Percentiles rank a stretch among this genome's conserved stretches.
These are phyloP conservation scores for Drosophila willistoni DNA, from an alignment of 1,140 invertebrate species.

Conservation along the genomic window DNA sequence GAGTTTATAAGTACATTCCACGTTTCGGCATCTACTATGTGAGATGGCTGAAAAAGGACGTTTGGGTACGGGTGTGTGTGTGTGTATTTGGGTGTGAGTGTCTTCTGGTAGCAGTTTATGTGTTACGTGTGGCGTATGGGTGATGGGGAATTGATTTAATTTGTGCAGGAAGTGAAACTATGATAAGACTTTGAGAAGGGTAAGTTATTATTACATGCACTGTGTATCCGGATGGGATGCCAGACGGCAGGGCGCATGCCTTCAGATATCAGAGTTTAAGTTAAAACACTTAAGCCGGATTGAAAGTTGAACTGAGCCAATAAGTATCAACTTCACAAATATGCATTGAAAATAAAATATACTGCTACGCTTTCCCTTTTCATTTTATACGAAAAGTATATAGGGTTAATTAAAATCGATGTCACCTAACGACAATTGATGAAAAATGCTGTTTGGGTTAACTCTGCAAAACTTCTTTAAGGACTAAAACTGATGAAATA, in stretches of 20 bases:
- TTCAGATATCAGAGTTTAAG: conserved; percentile 16
- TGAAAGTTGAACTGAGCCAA: conserved; percentile 3
- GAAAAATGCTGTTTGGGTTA: too few relatives aligned
- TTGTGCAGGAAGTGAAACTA: conserved; percentile 36
- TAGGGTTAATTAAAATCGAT: too few relatives aligned
- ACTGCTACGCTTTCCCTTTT: not conserved
- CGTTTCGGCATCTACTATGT: conserved; percentile 14
- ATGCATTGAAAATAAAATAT: not conserved
- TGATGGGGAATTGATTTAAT: conserved; percentile 53
- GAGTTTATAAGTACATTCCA: conserved; percentile 16
- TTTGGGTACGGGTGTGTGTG: conserved; percentile 1
- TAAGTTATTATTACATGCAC: conserved; percentile 3
- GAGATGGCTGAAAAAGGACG: not conserved
- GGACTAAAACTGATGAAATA: too few relatives aligned
- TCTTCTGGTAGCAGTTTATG: conserved; percentile 16
- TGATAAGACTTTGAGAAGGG: conserved; percentile 9
- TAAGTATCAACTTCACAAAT: not conserved
- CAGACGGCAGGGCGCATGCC: not conserved
- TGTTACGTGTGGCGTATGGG: conserved; percentile 30
- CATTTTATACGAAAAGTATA: too few relatives aligned
- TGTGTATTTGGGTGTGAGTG: not conserved
- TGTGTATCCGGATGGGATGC: not conserved
- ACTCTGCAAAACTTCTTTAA: too few relatives aligned
- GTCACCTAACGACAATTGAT: too few relatives aligned
- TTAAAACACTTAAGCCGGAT: conserved; percentile 2